These are phyloP conservation scores for Sciurus niger DNA, from an alignment of 2,113 vertebrate species.

Conservation along the genomic window DNA sequence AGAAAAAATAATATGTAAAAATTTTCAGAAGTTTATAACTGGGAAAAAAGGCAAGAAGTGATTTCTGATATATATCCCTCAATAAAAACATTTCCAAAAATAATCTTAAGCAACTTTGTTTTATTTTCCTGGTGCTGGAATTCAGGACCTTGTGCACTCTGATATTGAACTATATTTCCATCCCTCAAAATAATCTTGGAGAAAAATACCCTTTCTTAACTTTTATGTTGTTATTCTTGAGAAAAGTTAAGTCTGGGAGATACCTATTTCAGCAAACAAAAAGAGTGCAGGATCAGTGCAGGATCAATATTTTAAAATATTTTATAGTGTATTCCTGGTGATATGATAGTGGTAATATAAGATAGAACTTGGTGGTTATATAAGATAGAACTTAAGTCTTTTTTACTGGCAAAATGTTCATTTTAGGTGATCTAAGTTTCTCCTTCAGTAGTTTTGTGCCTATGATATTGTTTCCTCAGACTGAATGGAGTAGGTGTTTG, in stretches of 20 bases:
- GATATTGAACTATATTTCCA: not conserved
- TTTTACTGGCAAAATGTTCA: not conserved
- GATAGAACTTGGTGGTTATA: not conserved
- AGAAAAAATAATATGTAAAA: not conserved
- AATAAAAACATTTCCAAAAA: slow-evolving; percentile 41
- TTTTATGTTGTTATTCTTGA: slow-evolving; percentile 42
- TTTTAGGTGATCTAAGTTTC: slow-evolving; percentile 6
- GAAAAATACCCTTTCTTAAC: not conserved
- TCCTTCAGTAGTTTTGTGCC: not conserved
- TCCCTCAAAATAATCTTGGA: not conserved
- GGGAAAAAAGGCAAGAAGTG: slow-evolving; percentile 4
- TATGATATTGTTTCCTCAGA: not conserved
- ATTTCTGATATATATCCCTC: not conserved
- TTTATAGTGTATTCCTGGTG: not conserved
- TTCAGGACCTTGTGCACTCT: not conserved
- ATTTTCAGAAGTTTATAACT: slow-evolving; percentile 14
- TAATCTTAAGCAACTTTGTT: not conserved
- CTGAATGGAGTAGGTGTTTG: not conserved
- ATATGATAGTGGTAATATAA: not conserved
- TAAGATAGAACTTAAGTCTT: not conserved
- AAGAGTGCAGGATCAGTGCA: not conserved
- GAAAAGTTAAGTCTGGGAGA: slow-evolving; percentile 17
- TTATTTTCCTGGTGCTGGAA: not conserved
- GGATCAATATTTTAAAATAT: not conserved
- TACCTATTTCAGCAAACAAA: not conserved